phyloP scores from a whole-genome alignment of 2,797 vertebrate genomes.

The Eutrigla gurnardus region DNA sequence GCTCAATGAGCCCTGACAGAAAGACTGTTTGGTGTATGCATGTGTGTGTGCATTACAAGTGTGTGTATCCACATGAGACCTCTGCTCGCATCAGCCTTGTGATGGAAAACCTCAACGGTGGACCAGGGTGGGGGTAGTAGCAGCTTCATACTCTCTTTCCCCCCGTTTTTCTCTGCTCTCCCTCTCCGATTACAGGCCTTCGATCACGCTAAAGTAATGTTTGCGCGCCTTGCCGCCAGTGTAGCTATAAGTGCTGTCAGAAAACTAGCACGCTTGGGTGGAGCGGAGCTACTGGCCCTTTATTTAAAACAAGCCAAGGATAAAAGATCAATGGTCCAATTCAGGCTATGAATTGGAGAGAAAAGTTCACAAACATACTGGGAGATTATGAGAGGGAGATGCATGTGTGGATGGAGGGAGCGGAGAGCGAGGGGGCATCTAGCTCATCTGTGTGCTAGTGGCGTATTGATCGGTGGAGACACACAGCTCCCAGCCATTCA shows the following conservation, averaged over 20 bases:
- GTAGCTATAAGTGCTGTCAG: conserved; percentile 74
- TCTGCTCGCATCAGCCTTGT: conserved; percentile 61
- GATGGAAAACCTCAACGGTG: conserved; percentile 54
- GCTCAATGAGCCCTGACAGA: conserved; percentile 68
- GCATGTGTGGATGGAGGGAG: conserved; percentile 48
- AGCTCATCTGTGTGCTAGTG: conserved; percentile 85
- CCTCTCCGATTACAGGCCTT: conserved; percentile 74
- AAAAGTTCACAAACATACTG: conserved; percentile 75
- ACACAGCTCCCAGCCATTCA: conserved; percentile 83
- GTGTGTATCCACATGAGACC: conserved; percentile 60
- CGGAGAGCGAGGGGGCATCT: conserved; percentile 57
- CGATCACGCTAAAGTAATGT: conserved; percentile 76
- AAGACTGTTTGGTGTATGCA: conserved; percentile 39
- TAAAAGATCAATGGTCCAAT: conserved; percentile 81
- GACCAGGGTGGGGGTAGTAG: conserved; percentile 41
- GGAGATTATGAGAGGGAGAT: conserved; percentile 70
- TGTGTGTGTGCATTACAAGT: conserved; percentile 19
- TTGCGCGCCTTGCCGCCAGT: conserved; percentile 56
- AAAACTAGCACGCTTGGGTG: conserved; percentile 60
- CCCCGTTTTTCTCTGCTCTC: conserved; percentile 48
- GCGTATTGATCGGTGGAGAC: conserved; percentile 86
- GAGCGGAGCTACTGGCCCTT: conserved; percentile 71
- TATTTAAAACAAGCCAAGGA: conserved; percentile 81
- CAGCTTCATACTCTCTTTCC: conserved; percentile 27
- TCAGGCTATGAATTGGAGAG: conserved; percentile 69